These are phyloP conservation scores for Boloria euphrosyne DNA, from an alignment of 2,888 invertebrate species.

Conservation along the genomic window DNA sequence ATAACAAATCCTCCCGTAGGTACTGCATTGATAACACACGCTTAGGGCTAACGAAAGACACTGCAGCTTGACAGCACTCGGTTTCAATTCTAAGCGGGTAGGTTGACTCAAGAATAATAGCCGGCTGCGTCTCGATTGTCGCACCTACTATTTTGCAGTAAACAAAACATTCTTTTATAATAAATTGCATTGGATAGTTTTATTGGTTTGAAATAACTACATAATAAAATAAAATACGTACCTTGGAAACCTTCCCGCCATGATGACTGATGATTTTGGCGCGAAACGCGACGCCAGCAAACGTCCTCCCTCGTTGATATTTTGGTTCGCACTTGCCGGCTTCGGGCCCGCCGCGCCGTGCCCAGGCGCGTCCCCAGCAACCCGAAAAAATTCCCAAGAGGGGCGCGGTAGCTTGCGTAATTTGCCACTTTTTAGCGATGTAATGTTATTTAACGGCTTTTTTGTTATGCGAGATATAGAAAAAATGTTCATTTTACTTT, in stretches of 20 bases:
- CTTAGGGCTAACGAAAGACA: too few relatives aligned
- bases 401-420: not conserved
- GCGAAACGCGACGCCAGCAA: constrained; percentile 3
- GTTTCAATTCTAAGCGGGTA: too few relatives aligned
- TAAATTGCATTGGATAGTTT: constrained; percentile 6
- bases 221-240: constrained; percentile 9
- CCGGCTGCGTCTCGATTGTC: too few relatives aligned
- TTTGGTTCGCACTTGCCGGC: constrained; percentile 2
- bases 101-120: too few relatives aligned
- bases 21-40: too few relatives aligned
- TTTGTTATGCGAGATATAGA: constrained; percentile 6
- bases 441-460: constrained; percentile 3
- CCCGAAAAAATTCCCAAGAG: not conserved
- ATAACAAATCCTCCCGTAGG: too few relatives aligned
- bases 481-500: constrained; percentile 1
- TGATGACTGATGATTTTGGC: constrained; percentile 3
- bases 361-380: constrained; percentile 1
- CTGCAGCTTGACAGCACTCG: too few relatives aligned
- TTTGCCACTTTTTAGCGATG: constrained; percentile 1
- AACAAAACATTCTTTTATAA: not conserved
- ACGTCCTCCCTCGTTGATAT: constrained; percentile 1
- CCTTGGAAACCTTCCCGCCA: constrained; percentile 5
- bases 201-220: constrained; percentile 4
- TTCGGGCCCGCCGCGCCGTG: not conserved
- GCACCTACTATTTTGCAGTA: too few relatives aligned